Conservation (phyloP, 1,140 invertebrate genomes). For the Pemphigus obesinymphae region DNA sequence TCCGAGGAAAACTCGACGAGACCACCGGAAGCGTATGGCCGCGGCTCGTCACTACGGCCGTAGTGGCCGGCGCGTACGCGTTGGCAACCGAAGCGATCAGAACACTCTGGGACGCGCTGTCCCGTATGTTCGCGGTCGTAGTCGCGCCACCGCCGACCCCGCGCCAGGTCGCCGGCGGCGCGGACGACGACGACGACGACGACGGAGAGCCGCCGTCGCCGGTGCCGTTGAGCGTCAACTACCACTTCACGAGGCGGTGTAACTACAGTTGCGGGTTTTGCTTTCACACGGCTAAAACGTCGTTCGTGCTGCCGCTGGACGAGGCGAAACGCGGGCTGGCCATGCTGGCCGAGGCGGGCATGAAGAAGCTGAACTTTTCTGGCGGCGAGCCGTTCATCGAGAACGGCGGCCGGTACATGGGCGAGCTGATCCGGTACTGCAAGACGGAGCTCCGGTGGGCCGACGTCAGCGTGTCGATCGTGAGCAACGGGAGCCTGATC, state of each 20-base stretch:
- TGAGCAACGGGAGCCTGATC: constrained; percentile 52
- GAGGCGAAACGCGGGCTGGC: constrained; percentile 51
- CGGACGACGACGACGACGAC: background rate
- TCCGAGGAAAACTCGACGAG: no score
- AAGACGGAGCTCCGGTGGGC: constrained; percentile 49
- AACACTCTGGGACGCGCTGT: background rate
- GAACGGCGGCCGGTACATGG: constrained; percentile 48
- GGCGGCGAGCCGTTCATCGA: constrained; percentile 53
- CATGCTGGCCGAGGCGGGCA: constrained; percentile 50
- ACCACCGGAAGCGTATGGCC: no score
- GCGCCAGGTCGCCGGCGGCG: background rate
- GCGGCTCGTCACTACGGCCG: no score
- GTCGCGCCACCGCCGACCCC: background rate
- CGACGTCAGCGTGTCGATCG: constrained; percentile 50
- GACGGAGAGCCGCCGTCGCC: background rate
- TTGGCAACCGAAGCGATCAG: no score
- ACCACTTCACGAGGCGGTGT: constrained; percentile 52
- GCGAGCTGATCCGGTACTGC: constrained; percentile 51
- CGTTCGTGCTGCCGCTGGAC: constrained; percentile 50
- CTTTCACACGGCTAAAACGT: constrained; percentile 54
- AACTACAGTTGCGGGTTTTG: constrained; percentile 54
- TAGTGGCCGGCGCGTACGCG: no score
- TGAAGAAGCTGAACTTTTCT: constrained; percentile 54
- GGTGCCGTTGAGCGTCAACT: constrained; percentile 52
- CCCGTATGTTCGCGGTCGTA: background rate